Evolutionary conservation across 2,113 vertebrate genomes (phyloP).

Genomic region (Hippocampus comes): DNA sequence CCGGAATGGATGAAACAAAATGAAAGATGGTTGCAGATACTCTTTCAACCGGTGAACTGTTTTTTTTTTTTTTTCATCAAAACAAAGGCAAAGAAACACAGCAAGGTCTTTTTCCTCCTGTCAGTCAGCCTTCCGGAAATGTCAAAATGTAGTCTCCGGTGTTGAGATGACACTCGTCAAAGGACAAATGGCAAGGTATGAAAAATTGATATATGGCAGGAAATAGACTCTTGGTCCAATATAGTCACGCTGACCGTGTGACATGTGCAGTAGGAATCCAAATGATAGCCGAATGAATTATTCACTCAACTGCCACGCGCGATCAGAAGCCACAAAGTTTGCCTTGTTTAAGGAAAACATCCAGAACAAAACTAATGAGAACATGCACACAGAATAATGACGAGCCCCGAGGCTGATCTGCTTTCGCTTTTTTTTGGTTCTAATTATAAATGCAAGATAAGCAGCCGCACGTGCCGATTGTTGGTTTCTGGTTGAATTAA

Average conservation of each 20-base stretch:
- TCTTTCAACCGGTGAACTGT: background rate
- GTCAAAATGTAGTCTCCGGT: slow-evolving; percentile 53
- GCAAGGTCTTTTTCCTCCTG: slow-evolving; percentile 17
- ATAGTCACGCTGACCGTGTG: slow-evolving; percentile 41
- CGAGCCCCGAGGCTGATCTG: slow-evolving; percentile 42
- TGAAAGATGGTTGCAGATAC: background rate
- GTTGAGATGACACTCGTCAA: slow-evolving; percentile 57
- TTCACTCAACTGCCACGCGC: slow-evolving; percentile 33
- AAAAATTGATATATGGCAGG: slow-evolving; percentile 73
- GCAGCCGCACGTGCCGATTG: background rate
- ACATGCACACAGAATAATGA: slow-evolving; percentile 56
- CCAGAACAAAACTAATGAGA: slow-evolving; percentile 55
- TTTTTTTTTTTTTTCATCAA: background rate
- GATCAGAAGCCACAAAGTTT: slow-evolving; percentile 56
- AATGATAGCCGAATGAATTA: slow-evolving; percentile 67
- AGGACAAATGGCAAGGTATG: slow-evolving; percentile 67
- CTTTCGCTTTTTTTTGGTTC: slow-evolving; percentile 17
- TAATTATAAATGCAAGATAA: background rate
- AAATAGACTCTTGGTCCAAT: slow-evolving; percentile 66
- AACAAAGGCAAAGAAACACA: slow-evolving; percentile 20
- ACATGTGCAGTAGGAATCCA: slow-evolving; percentile 39
- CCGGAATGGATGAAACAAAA: slow-evolving; percentile 21
- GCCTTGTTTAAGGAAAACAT: slow-evolving; percentile 60
- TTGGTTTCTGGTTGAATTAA: background rate
- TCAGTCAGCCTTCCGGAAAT: slow-evolving; percentile 40